Conservation (phyloP, 1,140 invertebrate species). For the Diprion similis region DNA sequence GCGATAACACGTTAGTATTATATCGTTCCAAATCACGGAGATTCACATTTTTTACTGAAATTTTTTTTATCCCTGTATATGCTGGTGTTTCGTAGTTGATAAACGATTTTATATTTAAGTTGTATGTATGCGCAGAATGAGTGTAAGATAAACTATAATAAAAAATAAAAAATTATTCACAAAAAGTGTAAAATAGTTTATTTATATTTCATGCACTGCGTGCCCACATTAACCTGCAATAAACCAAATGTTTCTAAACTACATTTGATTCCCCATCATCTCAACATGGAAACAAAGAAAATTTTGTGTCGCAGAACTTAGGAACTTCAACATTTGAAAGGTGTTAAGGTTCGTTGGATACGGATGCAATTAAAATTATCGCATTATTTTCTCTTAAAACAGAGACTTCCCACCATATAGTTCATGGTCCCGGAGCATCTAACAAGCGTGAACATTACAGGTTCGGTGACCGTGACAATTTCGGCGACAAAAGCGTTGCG, state of each 20-base stretch:
- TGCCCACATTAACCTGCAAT: too few species aligned
- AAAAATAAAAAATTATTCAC: background rate
- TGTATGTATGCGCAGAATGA: conserved; percentile 41
- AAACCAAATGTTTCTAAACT: too few species aligned
- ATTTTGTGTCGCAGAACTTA: too few species aligned
- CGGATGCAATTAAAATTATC: background rate
- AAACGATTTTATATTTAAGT: conserved; percentile 30
- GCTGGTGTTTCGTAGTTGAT: conserved; percentile 26
- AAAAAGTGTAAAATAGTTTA: too few species aligned
- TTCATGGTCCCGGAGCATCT: background rate
- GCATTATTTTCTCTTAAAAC: background rate
- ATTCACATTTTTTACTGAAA: background rate
- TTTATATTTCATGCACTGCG: too few species aligned
- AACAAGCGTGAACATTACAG: conserved; percentile 3
- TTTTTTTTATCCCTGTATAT: background rate
- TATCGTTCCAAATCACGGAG: background rate
- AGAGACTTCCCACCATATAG: background rate
- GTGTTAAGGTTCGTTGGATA: background rate
- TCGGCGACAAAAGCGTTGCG: background rate
- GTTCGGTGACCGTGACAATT: background rate
- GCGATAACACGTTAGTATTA: too few species aligned
- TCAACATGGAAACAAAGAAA: too few species aligned
- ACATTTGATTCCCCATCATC: too few species aligned
- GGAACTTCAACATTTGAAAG: background rate
- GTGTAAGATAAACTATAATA: conserved; percentile 24